Evolutionary conservation across 2,797 vertebrate genomes (phyloP), one percentile per base, ranked within the genome.

Genomic region (Enteromius fasciolatus): DNA sequence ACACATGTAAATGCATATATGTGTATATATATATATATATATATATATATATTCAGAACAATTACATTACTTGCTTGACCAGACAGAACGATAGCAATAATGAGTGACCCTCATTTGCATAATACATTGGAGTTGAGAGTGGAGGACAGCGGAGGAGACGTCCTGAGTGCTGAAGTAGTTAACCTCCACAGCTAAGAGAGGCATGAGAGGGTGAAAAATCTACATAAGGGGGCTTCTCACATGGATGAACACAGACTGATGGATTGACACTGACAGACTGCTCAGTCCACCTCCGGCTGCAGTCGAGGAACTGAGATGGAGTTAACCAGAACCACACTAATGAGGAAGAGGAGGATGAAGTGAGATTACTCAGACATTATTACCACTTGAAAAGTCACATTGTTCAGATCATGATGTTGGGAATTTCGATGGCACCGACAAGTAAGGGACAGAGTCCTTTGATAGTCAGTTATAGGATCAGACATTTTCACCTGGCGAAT

Each of bases 111-210:
- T 31, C 11, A 31, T 75, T 11, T 66, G 31, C 70, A 54, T 67
- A 75, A 75, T 39, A 31, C 52, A 63, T 77, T 57, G 25, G 25
- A 61, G 6, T n/a, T 48, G 63, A 59, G 52, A 25, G 4, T 46
- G 11, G 25, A 79, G 52, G 52, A 44, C 81, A 9, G 76, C 63
- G 72, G 68, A 64, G 48, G 78, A 89, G 87, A 4, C 25, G 28
- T 54, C 68, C 76, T 31, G 81, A 83, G 76, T 75, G 15, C 61
- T 52, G 77, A 86, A 77, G 83, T 78, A 84, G 89, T 84, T 91
- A 88, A 91, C 88, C 90, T 89, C 81, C 1, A 6, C 57, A 82
- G 84, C 78, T 83, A 63, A 52, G 44, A 28, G 15, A 44, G 20
- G 23, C 20, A 31, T 25, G 46, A 14, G 68, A 57, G 68, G 70